A percentile compares a stretch with the other conserved stretches of the same genome.
These are phyloP conservation scores for Entelurus aequoreus DNA, from an alignment of 2,113 vertebrate genomes.

Conservation along the genomic window DNA sequence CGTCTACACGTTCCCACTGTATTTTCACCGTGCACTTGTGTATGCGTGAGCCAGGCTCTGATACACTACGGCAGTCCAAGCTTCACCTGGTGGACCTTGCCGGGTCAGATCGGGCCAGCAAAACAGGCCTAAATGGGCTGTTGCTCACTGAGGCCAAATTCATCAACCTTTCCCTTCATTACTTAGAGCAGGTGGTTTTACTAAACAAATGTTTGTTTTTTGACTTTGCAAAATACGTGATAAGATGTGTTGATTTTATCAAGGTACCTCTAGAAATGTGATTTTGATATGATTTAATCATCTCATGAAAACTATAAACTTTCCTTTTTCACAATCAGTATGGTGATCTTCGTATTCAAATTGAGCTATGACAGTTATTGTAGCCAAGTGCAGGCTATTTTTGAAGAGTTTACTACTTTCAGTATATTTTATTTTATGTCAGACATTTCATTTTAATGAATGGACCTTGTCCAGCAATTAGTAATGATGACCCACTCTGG, in stretches of 20 bases:
- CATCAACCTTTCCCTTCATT: slow-evolving; percentile 93
- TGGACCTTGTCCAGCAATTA: background rate
- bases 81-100: slow-evolving; percentile 94
- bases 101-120: slow-evolving; percentile 89
- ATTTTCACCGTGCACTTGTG: slow-evolving; percentile 93
- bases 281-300: too few relatives aligned
- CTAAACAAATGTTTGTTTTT: background rate
- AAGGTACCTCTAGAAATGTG: too few relatives aligned
- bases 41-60: slow-evolving; percentile 85
- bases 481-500: background rate
- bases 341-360: too few relatives aligned
- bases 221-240: background rate
- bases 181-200: slow-evolving; percentile 85
- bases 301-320: too few relatives aligned
- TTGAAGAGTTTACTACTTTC: background rate
- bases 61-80: slow-evolving; percentile 81
- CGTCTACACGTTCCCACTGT: slow-evolving; percentile 94
- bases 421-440: background rate
- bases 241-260: background rate
- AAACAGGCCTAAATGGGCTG: slow-evolving; percentile 85
- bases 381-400: too few relatives aligned
- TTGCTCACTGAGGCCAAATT: slow-evolving; percentile 94
- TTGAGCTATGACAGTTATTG: too few relatives aligned
- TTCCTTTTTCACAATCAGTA: too few relatives aligned
- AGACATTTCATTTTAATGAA: background rate